Evolutionary conservation across 2,888 invertebrate species (phyloP), one percentile per base, ranked within the genome.

Genomic region (Ametastegia equiseti): DNA sequence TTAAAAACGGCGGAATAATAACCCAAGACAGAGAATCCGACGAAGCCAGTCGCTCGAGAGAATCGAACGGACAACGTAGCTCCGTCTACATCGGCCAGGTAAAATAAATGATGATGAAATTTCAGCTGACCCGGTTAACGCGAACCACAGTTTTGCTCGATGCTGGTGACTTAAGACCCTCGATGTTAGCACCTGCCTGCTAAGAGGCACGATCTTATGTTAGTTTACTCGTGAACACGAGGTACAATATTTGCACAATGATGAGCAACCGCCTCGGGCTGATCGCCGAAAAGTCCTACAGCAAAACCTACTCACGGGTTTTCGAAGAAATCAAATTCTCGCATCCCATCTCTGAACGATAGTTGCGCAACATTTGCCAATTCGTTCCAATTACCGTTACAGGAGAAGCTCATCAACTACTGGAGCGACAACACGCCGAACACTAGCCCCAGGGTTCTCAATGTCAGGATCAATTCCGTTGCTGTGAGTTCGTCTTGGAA

Each of bases 61-160:
- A 90, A 84, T 86, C 85, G 83, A 89, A 87, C 87, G 90, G 89
- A 88, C 90, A 91, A 88, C 89, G 89, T 85, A 89, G 88, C 86
- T 88, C 90, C 84, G 88, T 90, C 86, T 90, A 90, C 85, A 91
- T 91, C 82, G 90, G 89, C 88, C 91, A 91, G 91, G 91, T 91
- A 91, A 86, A 23, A 54, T 7, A 3, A 71, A 47, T 15, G 27
- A 19, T 6, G 30, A 65, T 0, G n/a, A 39, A 65, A 36, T n/a
- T 36, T 15, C 5, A 13, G 33, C 60, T 27, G 57, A 27, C 57
- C 23, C 57, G 57, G 27, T 60, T 60, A 4, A 60, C n/a, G n/a
- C n/a, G n/a, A n/a, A n/a, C n/a, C n/a, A n/a, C n/a, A n/a, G n/a
- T n/a, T n/a, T n/a, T n/a, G n/a, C n/a, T n/a, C n/a, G n/a, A n/a